These are phyloP conservation scores for Polylopha cassiicola DNA, from an alignment of 2,888 invertebrate species.

Conservation along the genomic window DNA sequence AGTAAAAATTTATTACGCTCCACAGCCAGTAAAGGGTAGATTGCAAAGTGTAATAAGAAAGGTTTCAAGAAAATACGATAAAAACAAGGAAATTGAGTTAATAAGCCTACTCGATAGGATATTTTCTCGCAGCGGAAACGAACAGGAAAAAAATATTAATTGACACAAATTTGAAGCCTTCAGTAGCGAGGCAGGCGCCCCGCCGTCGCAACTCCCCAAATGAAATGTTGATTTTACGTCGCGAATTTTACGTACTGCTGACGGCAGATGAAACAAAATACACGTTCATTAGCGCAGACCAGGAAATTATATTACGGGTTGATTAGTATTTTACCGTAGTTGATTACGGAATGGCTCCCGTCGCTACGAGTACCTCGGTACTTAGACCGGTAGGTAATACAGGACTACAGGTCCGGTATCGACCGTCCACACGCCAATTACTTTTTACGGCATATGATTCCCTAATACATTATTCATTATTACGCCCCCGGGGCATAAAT, in stretches of 20 bases:
- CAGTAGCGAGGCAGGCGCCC: slow-evolving; percentile 36
- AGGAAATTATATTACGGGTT: slow-evolving; percentile 67
- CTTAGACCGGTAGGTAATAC: slow-evolving; percentile 15
- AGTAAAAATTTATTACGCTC: no score
- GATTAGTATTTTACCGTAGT: no score
- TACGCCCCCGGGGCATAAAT: slow-evolving; percentile 14
- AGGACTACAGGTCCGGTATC: slow-evolving; percentile 1
- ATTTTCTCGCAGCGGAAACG: slow-evolving; percentile 32
- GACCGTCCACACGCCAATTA: slow-evolving; percentile 14
- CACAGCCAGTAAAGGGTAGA: no score
- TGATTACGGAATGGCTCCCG: slow-evolving; percentile 69
- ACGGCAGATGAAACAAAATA: slow-evolving; percentile 71
- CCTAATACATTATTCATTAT: slow-evolving; percentile 17
- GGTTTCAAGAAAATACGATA: slow-evolving; percentile 5
- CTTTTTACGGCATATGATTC: slow-evolving; percentile 18
- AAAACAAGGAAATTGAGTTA: slow-evolving; percentile 11
- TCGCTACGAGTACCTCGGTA: no score
- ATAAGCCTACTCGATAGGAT: slow-evolving; percentile 22
- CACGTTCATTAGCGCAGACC: slow-evolving; percentile 69
- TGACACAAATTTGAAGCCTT: slow-evolving; percentile 53
- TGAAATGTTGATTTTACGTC: slow-evolving; percentile 66
- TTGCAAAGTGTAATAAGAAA: slow-evolving; percentile 3
- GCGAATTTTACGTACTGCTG: slow-evolving; percentile 51
- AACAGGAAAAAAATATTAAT: slow-evolving; percentile 52
- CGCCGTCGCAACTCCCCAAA: slow-evolving; percentile 45